A percentile compares a stretch with the other conserved stretches of the same genome.
Conservation (phyloP, 2,113 vertebrate species). For the Calonectris borealis region DNA sequence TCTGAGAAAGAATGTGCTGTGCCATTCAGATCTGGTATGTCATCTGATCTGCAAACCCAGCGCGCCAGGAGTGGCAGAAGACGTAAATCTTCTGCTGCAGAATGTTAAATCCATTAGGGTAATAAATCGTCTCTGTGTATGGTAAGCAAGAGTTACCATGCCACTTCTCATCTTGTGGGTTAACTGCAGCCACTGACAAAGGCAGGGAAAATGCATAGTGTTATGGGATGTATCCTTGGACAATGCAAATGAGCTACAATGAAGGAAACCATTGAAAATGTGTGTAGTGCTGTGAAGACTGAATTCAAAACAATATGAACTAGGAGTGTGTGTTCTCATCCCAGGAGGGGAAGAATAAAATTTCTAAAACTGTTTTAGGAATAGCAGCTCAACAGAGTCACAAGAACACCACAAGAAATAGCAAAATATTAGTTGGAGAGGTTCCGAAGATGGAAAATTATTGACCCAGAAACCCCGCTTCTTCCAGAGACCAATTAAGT, state of each 20-base stretch:
- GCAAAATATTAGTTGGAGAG: neutral
- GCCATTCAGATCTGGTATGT: neutral
- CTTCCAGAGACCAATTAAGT: neutral
- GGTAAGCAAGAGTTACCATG: neutral
- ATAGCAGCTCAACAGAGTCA: neutral
- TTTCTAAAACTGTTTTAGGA: neutral
- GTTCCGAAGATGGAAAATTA: neutral
- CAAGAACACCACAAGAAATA: neutral
- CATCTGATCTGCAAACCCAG: neutral
- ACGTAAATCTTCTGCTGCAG: neutral
- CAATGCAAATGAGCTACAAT: neutral
- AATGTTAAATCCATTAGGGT: neutral
- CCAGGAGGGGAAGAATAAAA: neutral
- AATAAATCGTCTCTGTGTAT: neutral
- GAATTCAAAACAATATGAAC: neutral
- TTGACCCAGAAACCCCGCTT: neutral
- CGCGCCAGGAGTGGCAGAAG: neutral
- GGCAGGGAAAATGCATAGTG: neutral
- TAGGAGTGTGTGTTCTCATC: neutral
- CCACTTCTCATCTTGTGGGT: neutral
- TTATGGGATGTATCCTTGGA: neutral
- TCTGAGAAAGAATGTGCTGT: neutral
- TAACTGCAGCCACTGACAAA: neutral
- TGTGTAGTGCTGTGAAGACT: neutral
- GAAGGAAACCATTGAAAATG: neutral